Conservation (phyloP, 2,113 vertebrate species). For the Carassius gibelio region DNA sequence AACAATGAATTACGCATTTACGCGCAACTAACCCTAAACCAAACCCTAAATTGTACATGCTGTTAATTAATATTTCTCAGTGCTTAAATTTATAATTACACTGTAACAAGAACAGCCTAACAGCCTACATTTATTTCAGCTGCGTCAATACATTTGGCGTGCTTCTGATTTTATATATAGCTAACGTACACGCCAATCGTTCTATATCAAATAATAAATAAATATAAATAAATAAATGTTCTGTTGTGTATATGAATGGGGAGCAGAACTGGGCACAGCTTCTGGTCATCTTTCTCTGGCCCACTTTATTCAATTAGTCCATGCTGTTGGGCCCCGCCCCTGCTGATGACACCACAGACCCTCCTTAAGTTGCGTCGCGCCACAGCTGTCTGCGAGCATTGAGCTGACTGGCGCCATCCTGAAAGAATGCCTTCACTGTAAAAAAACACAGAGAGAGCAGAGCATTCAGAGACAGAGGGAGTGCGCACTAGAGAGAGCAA, state of each 20-base stretch:
- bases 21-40: too few species aligned
- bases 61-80: too few species aligned
- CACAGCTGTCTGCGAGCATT: slow-evolving; percentile 98
- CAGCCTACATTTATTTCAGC: too few species aligned
- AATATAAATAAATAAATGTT: neutral
- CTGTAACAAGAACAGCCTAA: too few species aligned
- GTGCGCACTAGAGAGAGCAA: slow-evolving; percentile 48
- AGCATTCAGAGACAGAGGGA: slow-evolving; percentile 45
- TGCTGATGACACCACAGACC: slow-evolving; percentile 90
- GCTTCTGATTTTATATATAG: neutral
- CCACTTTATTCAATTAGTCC: slow-evolving; percentile 76
- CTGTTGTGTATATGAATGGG: neutral
- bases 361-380: slow-evolving; percentile 99
- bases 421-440: slow-evolving; percentile 98
- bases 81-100: too few species aligned
- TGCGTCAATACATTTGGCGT: neutral
- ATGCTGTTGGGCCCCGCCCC: slow-evolving; percentile 71
- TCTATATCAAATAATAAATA: too few species aligned
- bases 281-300: slow-evolving; percentile 64
- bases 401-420: slow-evolving; percentile 99
- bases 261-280: slow-evolving; percentile 50
- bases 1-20: too few species aligned
- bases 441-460: slow-evolving; percentile 78
- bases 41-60: too few species aligned
- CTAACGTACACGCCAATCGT: neutral